Conservation (phyloP, 2,797 vertebrate genomes). For the Crenuchus spilurus region DNA sequence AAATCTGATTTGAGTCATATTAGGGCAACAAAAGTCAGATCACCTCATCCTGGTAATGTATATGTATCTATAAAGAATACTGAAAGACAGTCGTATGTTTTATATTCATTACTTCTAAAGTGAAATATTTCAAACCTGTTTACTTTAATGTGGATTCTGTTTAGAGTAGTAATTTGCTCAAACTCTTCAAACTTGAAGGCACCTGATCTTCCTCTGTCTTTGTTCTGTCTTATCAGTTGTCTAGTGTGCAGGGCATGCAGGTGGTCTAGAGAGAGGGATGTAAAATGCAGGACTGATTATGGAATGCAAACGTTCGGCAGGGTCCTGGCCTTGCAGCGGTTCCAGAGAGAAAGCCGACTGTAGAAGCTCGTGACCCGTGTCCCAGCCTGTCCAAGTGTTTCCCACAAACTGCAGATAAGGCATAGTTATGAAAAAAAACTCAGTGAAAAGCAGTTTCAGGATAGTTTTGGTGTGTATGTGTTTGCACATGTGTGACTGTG, state of each 20-base stretch:
- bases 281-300: constrained; percentile 63
- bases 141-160: too few relatives aligned
- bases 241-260: constrained; percentile 47
- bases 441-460: constrained; percentile 22
- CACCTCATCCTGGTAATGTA: too few relatives aligned
- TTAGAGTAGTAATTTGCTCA: too few relatives aligned
- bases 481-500: background rate
- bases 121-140: too few relatives aligned
- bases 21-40: too few relatives aligned
- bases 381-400: constrained; percentile 55
- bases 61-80: too few relatives aligned
- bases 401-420: constrained; percentile 36
- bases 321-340: background rate
- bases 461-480: constrained; percentile 6
- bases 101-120: too few relatives aligned
- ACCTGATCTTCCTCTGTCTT: background rate
- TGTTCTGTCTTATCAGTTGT: constrained; percentile 54
- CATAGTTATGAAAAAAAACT: constrained; percentile 7
- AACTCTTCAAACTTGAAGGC: too few relatives aligned
- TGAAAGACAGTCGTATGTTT: too few relatives aligned
- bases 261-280: constrained; percentile 32
- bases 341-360: constrained; percentile 22
- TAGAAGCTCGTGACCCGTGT: constrained; percentile 55
- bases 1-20: too few relatives aligned
- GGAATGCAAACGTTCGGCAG: constrained; percentile 56